phyloP scores from a whole-genome alignment of 2,888 invertebrate species.

The Drosophila emarginata region DNA sequence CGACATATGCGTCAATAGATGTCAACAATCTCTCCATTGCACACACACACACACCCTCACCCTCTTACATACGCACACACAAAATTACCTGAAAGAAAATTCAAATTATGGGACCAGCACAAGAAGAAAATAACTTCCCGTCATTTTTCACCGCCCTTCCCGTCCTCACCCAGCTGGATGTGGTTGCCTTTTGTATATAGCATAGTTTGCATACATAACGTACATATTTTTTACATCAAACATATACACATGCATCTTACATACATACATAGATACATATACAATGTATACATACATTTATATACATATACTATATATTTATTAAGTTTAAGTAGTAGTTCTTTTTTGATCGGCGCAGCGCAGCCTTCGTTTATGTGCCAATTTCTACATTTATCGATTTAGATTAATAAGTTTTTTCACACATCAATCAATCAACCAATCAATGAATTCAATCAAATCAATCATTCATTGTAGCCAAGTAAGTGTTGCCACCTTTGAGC shows the following conservation, averaged over 20 bases:
- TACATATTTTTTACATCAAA: constrained; percentile 40
- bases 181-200: constrained; percentile 34
- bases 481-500: constrained; percentile 79
- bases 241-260: constrained; percentile 49
- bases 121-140: constrained; percentile 15
- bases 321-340: constrained; percentile 62
- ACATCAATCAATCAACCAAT: constrained; percentile 29
- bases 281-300: constrained; percentile 29
- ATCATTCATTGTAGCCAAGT: constrained; percentile 40
- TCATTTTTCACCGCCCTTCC: constrained; percentile 17
- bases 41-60: not conserved
- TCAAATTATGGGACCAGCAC: constrained; percentile 46
- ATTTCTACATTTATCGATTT: constrained; percentile 60
- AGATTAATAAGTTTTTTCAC: constrained; percentile 36
- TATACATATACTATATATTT: constrained; percentile 34
- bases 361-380: constrained; percentile 75
- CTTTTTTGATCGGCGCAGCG: constrained; percentile 66
- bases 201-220: constrained; percentile 43
- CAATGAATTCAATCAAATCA: constrained; percentile 8
- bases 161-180: constrained; percentile 30
- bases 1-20: constrained; percentile 70
- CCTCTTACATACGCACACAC: constrained; percentile 23
- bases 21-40: constrained; percentile 18
- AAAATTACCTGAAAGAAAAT: constrained; percentile 42
- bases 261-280: constrained; percentile 40